Base-by-base conservation (phyloP, 2,797 vertebrate species). In the Botia almorhae region DNA sequence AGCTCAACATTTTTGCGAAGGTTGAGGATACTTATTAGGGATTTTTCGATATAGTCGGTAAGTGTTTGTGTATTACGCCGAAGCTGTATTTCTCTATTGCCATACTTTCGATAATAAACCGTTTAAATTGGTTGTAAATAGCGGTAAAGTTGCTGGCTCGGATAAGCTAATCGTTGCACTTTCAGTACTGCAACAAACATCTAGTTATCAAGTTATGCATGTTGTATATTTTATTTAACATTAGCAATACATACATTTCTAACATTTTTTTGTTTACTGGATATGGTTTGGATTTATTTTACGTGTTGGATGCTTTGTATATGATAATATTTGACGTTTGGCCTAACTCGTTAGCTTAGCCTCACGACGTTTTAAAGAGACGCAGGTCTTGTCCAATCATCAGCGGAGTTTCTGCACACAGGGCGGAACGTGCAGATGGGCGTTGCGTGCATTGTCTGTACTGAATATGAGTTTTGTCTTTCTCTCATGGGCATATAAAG, bases 361-460 rank as follows among this genome's bases (percentile, higher is more conserved):
- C 1, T 4, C 29, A 55, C 55, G 46, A 82, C 76, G 82, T 46
- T 84, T 92, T 92, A 93, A 92, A 93, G 89, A 91, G 89, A 89
- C 87, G 48, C 76, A 26, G 2, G 70, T 4, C 6, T 76, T 3
- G 76, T 75, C 90, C 91, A 90, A 91, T 91, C 83, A 83, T 71
- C 1, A 69, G 8, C 36, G 10, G 23, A 5, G 0, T 7, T 51
- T 74, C 3, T 72, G 19, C 33, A 75, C 58, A 61, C 4, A n/a
- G 65, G 74, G 77, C 48, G 77, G n/a, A 33, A 56, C 48, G 3
- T 64, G 23, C 0, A 1, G 10, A 36, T 76, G 14, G 29, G n/a
- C 53, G 63, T 74, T 64, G 51, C 23, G 8, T 81, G 63, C 5
- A 46, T 80, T 80, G 65, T 69, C 56, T 74, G 50, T 26, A 53